Conservation (phyloP, 1,140 invertebrate species). For the Trigoniulus corallinus region DNA sequence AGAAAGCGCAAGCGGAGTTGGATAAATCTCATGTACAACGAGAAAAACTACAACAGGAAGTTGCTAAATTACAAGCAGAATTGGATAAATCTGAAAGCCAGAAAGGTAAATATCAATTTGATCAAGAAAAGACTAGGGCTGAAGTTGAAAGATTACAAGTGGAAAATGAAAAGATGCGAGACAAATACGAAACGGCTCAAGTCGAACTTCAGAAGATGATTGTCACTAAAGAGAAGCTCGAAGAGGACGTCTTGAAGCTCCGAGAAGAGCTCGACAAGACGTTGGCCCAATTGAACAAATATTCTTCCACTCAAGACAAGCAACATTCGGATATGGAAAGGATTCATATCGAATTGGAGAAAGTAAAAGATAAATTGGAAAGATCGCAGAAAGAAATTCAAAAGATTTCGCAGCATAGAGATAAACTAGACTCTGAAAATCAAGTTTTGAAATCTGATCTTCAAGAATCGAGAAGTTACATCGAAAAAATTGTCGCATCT, state of each 20-base stretch:
- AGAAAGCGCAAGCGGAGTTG: constrained; percentile 59
- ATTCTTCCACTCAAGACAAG: constrained; percentile 52
- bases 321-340: constrained; percentile 44
- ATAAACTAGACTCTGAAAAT: constrained; percentile 45
- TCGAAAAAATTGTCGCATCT: neutral
- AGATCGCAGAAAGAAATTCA: constrained; percentile 45
- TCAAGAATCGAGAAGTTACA: neutral
- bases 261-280: constrained; percentile 60
- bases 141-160: constrained; percentile 32
- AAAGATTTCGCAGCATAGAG: constrained; percentile 36
- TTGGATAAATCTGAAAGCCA: constrained; percentile 54
- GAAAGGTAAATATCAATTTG: constrained; percentile 71
- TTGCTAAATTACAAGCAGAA: constrained; percentile 44
- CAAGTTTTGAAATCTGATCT: constrained; percentile 31
- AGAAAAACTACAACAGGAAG: constrained; percentile 38
- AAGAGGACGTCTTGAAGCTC: constrained; percentile 37
- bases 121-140: constrained; percentile 56
- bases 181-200: constrained; percentile 52
- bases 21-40: constrained; percentile 46
- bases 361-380: constrained; percentile 64
- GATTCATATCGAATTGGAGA: constrained; percentile 66
- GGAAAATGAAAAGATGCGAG: constrained; percentile 51
- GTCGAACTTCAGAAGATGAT: constrained; percentile 52
- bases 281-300: constrained; percentile 54
- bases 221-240: constrained; percentile 38